Base-by-base conservation (phyloP, 2,797 vertebrate genomes). In the Oreochromis mossambicus region DNA sequence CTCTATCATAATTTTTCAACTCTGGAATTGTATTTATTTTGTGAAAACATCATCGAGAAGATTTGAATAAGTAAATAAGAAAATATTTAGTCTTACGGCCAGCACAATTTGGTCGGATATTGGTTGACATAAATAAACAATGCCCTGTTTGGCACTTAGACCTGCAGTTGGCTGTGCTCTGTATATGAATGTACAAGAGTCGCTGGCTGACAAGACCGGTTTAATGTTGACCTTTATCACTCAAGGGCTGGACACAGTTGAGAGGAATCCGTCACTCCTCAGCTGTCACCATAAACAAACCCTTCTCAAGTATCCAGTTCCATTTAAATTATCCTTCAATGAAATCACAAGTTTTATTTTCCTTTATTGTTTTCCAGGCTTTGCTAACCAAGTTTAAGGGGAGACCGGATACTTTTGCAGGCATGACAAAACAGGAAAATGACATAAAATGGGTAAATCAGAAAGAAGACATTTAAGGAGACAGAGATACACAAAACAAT, bases 211-310 rank as follows among this genome's bases (percentile, higher is more conserved):
- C 63, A 56, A 48, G 80, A 79, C 77, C 24, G 56, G 63, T 84
- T 84, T 83, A 76, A 70, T 73, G n/a, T 77, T 93, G 92, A 93
- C 92, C 91, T 95, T 94, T 86, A 78, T 87, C 52, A 77, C 41
- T 83, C 82, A 89, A 88, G 84, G 87, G 85, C 91, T 92, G 89
- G 89, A 92, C 66, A 12, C 70, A 66, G 88, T 92, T 91, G 92
- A 94, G 75, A 80, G 79, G 82, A 83, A 89, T 92, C 82, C 56
- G n/a, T 82, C 78, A 85, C 85, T 88, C 82, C 80, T 87, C 91
- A 93, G 91, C 87, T 91, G 90, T 87, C 79, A 77, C 77, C 61
- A 24, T 87, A 85, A 92, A 92, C 86, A 92, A 89, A 58, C 77
- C 76, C 70, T 50, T 82, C 83, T 92, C 84, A 83, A 85, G 85